phyloP scores from a whole-genome alignment of 2,888 invertebrate genomes.

The Epistrophe eligans region DNA sequence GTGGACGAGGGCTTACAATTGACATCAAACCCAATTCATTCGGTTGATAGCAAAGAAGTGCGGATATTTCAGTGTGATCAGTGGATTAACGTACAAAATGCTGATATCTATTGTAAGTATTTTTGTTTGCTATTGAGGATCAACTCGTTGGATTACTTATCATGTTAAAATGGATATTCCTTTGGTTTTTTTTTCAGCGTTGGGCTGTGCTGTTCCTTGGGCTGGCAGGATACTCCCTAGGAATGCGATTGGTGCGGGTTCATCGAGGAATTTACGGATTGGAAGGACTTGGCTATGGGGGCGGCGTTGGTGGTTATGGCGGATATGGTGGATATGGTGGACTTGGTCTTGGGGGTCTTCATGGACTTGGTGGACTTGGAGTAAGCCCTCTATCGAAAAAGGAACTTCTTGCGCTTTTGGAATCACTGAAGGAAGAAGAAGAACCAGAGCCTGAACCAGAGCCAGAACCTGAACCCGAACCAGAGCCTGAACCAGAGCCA shows the following conservation, averaged over 20 bases:
- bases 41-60: slow-evolving; percentile 38
- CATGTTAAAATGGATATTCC: background rate
- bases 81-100: slow-evolving; percentile 52
- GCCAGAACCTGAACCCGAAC: slow-evolving; percentile 82
- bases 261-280: slow-evolving; percentile 61
- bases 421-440: slow-evolving; percentile 79
- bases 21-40: slow-evolving; percentile 61
- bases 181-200: slow-evolving; percentile 36
- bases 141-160: background rate
- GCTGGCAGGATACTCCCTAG: slow-evolving; percentile 50
- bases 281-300: slow-evolving; percentile 51
- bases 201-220: slow-evolving; percentile 58
- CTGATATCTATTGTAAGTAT: slow-evolving; percentile 65
- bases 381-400: slow-evolving; percentile 79
- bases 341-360: slow-evolving; percentile 58
- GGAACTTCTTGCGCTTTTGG: slow-evolving; percentile 80
- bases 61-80: slow-evolving; percentile 46
- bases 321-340: slow-evolving; percentile 72
- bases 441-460: slow-evolving; percentile 27
- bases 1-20: slow-evolving; percentile 11
- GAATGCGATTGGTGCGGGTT: slow-evolving; percentile 59
- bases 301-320: slow-evolving; percentile 54
- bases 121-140: background rate
- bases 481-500: slow-evolving; percentile 84
- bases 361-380: slow-evolving; percentile 68